These are phyloP conservation scores for Oopsacas minuta DNA, from an alignment of 37 sponge, comb jelly and placozoan species.

Conservation along the genomic window DNA sequence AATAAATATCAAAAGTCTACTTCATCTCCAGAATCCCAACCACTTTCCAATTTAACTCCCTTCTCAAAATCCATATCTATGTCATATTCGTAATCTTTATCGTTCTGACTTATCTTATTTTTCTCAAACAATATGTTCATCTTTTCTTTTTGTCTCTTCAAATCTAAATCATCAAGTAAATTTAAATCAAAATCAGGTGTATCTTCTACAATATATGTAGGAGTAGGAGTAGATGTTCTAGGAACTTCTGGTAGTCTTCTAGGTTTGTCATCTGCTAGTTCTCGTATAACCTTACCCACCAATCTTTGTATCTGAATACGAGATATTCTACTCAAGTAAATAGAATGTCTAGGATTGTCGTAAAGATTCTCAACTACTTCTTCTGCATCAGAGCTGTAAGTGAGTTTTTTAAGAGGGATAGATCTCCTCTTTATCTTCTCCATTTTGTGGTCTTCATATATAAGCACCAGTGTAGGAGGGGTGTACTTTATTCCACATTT, in stretches of 20 bases:
- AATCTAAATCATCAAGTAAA: constrained; percentile 30
- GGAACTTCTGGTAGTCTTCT: not conserved
- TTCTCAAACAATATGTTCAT: constrained; percentile 56
- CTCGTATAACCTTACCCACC: constrained; percentile 18
- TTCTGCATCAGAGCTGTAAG: not conserved
- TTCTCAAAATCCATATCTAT: constrained; percentile 54
- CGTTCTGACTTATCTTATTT: constrained; percentile 38
- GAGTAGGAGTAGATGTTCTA: not conserved
- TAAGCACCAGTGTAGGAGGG: constrained; percentile 26
- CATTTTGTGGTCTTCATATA: constrained; percentile 16
- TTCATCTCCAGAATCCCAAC: constrained; percentile 52
- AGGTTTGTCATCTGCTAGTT: not conserved
- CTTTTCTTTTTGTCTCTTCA: constrained; percentile 28
- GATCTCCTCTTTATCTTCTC: constrained; percentile 20
- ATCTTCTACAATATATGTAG: not conserved
- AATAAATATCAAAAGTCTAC: not conserved
- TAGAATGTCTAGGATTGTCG: constrained; percentile 19
- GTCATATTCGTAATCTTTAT: constrained; percentile 53
- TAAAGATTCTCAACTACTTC: constrained; percentile 6
- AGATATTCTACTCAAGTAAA: constrained; percentile 22
- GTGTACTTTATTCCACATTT: constrained; percentile 27
- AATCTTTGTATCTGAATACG: constrained; percentile 19
- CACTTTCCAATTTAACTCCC: constrained; percentile 37
- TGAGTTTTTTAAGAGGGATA: constrained; percentile 19
- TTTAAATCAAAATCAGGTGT: constrained; percentile 36